Percentiles rank a stretch among this genome's conserved stretches.
phyloP scores from a whole-genome alignment of 2,888 invertebrate species.

The Drosophila setosimentum region DNA sequence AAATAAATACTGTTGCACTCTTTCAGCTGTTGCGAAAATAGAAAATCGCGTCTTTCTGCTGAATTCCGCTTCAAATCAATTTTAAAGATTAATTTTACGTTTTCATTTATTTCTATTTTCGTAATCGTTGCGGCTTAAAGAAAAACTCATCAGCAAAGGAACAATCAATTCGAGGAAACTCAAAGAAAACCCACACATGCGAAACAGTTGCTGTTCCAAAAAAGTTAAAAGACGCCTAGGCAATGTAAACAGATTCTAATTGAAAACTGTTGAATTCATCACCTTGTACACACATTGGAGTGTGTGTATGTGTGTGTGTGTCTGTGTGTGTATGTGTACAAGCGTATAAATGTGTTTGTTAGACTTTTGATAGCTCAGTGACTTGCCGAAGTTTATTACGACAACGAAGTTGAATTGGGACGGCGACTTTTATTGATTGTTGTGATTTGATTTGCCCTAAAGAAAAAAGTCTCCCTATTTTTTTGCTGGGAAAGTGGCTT shows the following conservation, averaged over 20 bases:
- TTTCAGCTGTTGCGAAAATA: not conserved
- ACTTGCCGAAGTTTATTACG: slow-evolving; percentile 38
- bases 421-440: slow-evolving; percentile 40
- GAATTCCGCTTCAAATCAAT: not conserved
- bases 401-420: slow-evolving; percentile 19
- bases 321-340: not conserved
- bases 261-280: slow-evolving; percentile 28
- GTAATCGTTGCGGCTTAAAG: not conserved
- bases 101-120: not conserved
- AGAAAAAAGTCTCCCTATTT: not conserved
- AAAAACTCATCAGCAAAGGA: slow-evolving; percentile 4
- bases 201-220: slow-evolving; percentile 9
- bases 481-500: slow-evolving; percentile 11
- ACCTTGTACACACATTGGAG: slow-evolving; percentile 9
- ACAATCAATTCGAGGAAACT: not conserved
- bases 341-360: not conserved
- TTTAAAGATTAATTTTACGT: not conserved
- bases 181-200: slow-evolving; percentile 10
- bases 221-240: slow-evolving; percentile 18
- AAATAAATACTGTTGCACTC: slow-evolving; percentile 26
- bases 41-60: not conserved
- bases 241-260: slow-evolving; percentile 24
- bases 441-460: slow-evolving; percentile 27
- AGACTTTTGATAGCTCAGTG: slow-evolving; percentile 5
- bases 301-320: not conserved